These are phyloP conservation scores for Oasisia sp. DNA, from an alignment of 2,888 invertebrate species.

Conservation along the genomic window DNA sequence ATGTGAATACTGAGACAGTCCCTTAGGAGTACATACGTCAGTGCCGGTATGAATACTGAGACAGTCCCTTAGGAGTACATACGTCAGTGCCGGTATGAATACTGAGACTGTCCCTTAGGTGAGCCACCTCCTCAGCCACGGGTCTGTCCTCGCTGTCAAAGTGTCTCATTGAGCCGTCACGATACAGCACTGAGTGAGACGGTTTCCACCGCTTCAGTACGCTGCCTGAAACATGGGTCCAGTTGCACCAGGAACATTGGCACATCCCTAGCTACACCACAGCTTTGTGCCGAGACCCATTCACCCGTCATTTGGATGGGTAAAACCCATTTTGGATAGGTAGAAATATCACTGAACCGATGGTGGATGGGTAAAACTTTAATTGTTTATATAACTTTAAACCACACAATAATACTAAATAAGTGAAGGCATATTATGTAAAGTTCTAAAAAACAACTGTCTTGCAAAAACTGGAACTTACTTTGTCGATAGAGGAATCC, in stretches of 20 bases:
- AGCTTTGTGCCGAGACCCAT: no score
- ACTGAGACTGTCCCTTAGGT: conserved; percentile 51
- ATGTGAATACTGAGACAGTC: conserved; percentile 52
- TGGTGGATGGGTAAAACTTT: no score
- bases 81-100: conserved; percentile 56
- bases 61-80: conserved; percentile 50
- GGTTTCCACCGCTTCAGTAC: conserved; percentile 62
- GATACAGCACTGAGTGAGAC: conserved; percentile 63
- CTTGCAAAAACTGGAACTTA: conserved; percentile 39
- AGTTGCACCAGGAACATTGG: no score
- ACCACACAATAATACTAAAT: no score
- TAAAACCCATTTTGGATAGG: no score
- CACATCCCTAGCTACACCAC: no score
- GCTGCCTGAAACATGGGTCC: conserved; percentile 47
- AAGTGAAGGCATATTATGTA: no score
- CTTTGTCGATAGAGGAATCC: conserved; percentile 57
- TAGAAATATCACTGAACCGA: no score
- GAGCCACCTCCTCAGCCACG: conserved; percentile 56
- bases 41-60: conserved; percentile 50
- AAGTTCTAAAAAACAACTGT: not conserved
- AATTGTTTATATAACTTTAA: no score
- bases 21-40: conserved; percentile 52
- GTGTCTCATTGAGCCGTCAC: conserved; percentile 59
- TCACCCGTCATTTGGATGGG: no score
- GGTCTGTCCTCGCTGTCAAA: conserved; percentile 59